Conservation (phyloP, 2,888 invertebrate genomes). For the Leptothorax acervorum region DNA sequence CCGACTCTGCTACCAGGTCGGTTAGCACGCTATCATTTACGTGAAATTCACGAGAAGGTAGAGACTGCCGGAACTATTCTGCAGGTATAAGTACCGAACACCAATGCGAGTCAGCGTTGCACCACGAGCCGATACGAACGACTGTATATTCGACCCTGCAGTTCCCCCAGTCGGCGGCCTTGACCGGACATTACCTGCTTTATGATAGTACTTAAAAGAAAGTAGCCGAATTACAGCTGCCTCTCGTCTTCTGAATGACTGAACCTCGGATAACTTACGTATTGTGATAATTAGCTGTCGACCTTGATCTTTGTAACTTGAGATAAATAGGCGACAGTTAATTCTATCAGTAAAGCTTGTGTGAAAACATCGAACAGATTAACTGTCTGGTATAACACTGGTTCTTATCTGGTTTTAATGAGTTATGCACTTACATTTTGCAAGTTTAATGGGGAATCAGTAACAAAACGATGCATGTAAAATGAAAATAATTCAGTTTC, state of each 20-base stretch:
- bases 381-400: background rate
- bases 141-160: background rate
- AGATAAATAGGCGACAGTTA: background rate
- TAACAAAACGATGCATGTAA: background rate
- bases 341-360: background rate
- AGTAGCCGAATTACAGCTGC: slow-evolving; percentile 35
- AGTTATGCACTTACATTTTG: background rate
- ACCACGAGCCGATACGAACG: slow-evolving; percentile 16
- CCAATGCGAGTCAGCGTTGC: slow-evolving; percentile 27
- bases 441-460: background rate
- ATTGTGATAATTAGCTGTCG: background rate
- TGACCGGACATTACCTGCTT: slow-evolving; percentile 44
- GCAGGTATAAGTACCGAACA: background rate
- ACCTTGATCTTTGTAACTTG: slow-evolving; percentile 1
- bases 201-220: slow-evolving; percentile 23
- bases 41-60: slow-evolving; percentile 55
- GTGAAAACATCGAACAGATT: background rate
- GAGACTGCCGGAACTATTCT: slow-evolving; percentile 22
- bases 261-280: slow-evolving; percentile 3
- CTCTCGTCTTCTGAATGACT: background rate
- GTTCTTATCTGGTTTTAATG: background rate
- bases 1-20: slow-evolving; percentile 53
- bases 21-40: slow-evolving; percentile 54
- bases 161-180: slow-evolving; percentile 17
- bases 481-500: background rate